Evolutionary conservation across 35 echinoderm and acorn worm species (phyloP), one percentile per base, ranked within the genome.

Genomic region (Diadema setosum): DNA sequence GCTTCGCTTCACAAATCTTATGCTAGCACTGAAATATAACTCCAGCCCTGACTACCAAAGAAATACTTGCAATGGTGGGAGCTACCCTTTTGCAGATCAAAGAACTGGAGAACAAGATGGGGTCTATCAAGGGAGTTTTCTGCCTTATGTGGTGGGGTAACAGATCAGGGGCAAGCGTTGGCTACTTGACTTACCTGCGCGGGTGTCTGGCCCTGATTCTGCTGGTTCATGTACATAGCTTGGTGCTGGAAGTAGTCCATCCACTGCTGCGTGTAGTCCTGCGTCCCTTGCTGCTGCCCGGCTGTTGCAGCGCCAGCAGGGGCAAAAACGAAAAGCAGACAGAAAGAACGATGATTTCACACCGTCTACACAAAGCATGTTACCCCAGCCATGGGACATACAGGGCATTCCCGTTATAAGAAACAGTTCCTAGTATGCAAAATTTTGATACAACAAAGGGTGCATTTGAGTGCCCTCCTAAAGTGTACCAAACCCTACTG

Each of bases 171-270:
- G n/a, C n/a, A n/a, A n/a, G n/a, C n/a, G n/a, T n/a, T n/a, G n/a
- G n/a, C n/a, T n/a, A n/a, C n/a, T n/a, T n/a, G n/a, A 67, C 63
- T 67, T 67, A 67, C 73, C 73, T 78, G 73, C 3, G 35, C 40
- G 35, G 33, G 73, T 44, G 73, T 78, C 73, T 78, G 73, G 6
- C 73, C 73, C 33, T 39, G 35, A 41, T 78, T 78, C 5, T 26
- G 73, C 24, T 78, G 73, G 73, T 78, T 78, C 8, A 44, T 15
- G n/a, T 43, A 43, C 73, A 78, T 21, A 25, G 73, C 73, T 24
- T 78, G 73, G 27, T 78, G 73, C 73, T 78, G 73, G 36, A 78
- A 78, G 73, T 78, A 78, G 15, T 78, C 73, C 33, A 78, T 42
- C 73, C 73, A 78, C 20, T 78, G 73, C 40, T 78, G 73, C 7